These are phyloP conservation scores for Amphiduros pacificus DNA, from an alignment of 2,888 invertebrate species.

Conservation along the genomic window DNA sequence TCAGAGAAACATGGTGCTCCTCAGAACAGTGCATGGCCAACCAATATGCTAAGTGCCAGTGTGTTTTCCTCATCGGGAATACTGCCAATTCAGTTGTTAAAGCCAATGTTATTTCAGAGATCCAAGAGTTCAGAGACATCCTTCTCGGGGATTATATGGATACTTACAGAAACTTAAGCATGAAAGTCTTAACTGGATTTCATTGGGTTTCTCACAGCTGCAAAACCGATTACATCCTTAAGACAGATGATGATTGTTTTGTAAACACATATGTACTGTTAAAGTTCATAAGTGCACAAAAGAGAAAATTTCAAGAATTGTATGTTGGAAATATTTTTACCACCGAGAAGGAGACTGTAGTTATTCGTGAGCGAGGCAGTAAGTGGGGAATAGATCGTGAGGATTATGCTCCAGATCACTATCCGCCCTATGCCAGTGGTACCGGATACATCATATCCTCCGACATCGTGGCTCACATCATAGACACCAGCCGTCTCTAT, in stretches of 20 bases:
- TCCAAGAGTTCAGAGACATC: conserved; percentile 36
- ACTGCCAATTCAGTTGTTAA: background rate
- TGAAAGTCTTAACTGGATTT: conserved; percentile 50
- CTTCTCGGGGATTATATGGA: conserved; percentile 50
- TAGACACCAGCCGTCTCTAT: conserved; percentile 36
- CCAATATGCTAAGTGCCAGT: background rate
- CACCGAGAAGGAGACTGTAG: conserved; percentile 33
- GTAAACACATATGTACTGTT: conserved; percentile 43
- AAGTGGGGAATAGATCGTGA: conserved; percentile 48
- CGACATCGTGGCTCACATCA: conserved; percentile 41
- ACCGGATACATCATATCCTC: conserved; percentile 52
- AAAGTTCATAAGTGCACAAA: conserved; percentile 29
- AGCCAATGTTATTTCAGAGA: conserved; percentile 1
- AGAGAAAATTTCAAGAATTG: conserved; percentile 27
- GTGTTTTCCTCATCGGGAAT: conserved; percentile 8
- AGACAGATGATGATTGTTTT: conserved; percentile 57
- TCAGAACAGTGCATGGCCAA: background rate
- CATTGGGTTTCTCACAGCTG: conserved; percentile 42
- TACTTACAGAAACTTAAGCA: conserved; percentile 51
- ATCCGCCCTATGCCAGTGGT: conserved; percentile 54
- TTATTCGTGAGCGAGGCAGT: conserved; percentile 44
- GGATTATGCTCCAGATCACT: conserved; percentile 39
- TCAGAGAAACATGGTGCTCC: conserved; percentile 13
- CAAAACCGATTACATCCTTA: conserved; percentile 39
- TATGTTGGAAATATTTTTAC: conserved; percentile 51